Base-by-base conservation (phyloP, 1,140 invertebrate genomes). In the Cheumatopsyche charites region DNA sequence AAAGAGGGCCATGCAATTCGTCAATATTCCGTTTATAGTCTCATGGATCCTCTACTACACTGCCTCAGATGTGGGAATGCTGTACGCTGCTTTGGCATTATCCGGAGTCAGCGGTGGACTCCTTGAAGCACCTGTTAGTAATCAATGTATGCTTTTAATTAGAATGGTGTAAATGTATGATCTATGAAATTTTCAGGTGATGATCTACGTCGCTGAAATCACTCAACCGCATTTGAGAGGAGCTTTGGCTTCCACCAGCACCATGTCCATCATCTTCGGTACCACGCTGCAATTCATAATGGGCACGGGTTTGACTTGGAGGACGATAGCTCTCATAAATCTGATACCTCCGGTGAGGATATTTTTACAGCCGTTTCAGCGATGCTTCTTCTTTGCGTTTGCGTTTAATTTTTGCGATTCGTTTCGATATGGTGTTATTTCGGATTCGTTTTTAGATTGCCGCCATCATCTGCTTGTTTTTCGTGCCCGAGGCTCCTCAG, bases 171-270 rank as follows among this genome's bases (percentile, higher is more conserved):
- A n/a, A n/a, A n/a, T n/a, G n/a, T n/a, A n/a, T n/a, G n/a, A 36
- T 36, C 9, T 36, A 36, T 9, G 29, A n/a, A 29, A 15, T 26
- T 70, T 81, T 19, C 78, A 91, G 89, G 88, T 90, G 62, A 80
- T 93, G 75, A 93, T 91, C 0, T 93, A 93, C 78, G 90, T 93
- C 9, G 91, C 91, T 1, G 92, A 93, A 81, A 88, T 93, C 7
- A 91, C 91, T 1, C 88, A 92, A 76, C 92, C 92, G 0, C 88
- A 91, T 77, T 81, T 92, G 12, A 85, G 92, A 29, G 92, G 92
- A 3, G 87, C 90, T 72, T 79, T 94, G 15, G 86, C 91, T 0
- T 90, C 91, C 0, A 89, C 90, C 12, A 89, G 91, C 15, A 88
- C 89, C 0, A 88, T 91, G 80, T 86, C 88, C 70, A 88, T 92